These are phyloP conservation scores for Tanytarsus gracilentus DNA, from an alignment of 2,888 invertebrate genomes.

Conservation along the genomic window DNA sequence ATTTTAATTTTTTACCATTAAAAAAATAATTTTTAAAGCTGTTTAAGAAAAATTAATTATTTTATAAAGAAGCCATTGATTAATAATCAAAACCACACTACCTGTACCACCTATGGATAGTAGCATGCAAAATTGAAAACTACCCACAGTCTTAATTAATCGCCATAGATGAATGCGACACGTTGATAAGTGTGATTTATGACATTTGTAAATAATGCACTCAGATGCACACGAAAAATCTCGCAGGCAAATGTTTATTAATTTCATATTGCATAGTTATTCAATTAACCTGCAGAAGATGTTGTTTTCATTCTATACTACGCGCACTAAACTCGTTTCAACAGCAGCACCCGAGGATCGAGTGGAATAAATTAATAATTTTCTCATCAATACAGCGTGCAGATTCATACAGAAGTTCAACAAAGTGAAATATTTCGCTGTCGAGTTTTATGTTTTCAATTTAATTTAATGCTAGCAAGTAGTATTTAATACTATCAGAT, in stretches of 20 bases:
- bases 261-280: neutral
- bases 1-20: no score
- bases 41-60: no score
- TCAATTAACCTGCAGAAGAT: neutral
- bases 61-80: no score
- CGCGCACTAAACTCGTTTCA: constrained; percentile 2
- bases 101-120: no score
- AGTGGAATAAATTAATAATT: constrained; percentile 2
- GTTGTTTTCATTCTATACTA: neutral
- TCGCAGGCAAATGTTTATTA: no score
- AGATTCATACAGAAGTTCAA: neutral
- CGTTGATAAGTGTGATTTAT: neutral
- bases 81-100: no score
- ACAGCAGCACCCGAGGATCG: neutral
- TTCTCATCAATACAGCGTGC: neutral
- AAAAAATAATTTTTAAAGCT: no score
- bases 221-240: neutral
- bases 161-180: neutral
- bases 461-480: constrained; percentile 2
- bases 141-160: no score
- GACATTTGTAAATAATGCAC: neutral
- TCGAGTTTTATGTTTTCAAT: constrained; percentile 21
- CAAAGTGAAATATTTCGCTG: constrained; percentile 8
- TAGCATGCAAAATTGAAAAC: no score
- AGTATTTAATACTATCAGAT: constrained; percentile 17